These are phyloP conservation scores for Blastomussa wellsi DNA, from an alignment of 92 coral and sea anemone species.

Conservation along the genomic window DNA sequence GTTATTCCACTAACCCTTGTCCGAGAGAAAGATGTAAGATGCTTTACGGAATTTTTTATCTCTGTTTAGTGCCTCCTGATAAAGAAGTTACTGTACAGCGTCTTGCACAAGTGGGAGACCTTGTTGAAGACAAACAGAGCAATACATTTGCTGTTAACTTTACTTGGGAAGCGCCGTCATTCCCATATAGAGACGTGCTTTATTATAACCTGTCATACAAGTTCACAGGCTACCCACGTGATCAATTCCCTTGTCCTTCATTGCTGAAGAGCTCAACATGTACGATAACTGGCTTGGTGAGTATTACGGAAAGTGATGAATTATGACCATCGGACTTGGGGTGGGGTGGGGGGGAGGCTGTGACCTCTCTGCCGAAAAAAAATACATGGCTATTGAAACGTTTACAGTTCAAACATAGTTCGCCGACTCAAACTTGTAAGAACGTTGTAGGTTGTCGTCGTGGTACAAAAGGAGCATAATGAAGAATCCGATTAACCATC, in stretches of 20 bases:
- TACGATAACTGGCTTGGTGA: conserved; percentile 20
- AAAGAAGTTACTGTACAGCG: background rate
- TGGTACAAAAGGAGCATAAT: too few relatives aligned
- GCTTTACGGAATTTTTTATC: background rate
- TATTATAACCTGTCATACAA: conserved; percentile 47
- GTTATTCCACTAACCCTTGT: too few relatives aligned
- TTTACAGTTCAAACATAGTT: too few relatives aligned
- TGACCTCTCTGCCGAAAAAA: too few relatives aligned
- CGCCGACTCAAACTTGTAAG: too few relatives aligned
- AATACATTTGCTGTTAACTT: conserved; percentile 27
- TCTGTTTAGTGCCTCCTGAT: background rate
- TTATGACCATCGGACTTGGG: too few relatives aligned
- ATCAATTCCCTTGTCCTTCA: conserved; percentile 28
- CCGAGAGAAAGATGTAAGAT: too few relatives aligned
- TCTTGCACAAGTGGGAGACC: background rate
- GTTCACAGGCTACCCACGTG: conserved; percentile 45
- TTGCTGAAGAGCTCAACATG: background rate
- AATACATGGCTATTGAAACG: too few relatives aligned
- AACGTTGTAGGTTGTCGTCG: too few relatives aligned
- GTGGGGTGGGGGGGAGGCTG: too few relatives aligned
- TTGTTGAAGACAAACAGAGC: conserved; percentile 14
- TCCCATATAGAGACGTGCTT: conserved; percentile 23
- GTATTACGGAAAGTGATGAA: background rate
- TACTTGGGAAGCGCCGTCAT: conserved; percentile 61
- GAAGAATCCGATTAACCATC: too few relatives aligned